Evolutionary conservation across 2,113 vertebrate genomes (phyloP), one percentile per base, ranked within the genome.

Genomic region (Apaloderma vittatum): DNA sequence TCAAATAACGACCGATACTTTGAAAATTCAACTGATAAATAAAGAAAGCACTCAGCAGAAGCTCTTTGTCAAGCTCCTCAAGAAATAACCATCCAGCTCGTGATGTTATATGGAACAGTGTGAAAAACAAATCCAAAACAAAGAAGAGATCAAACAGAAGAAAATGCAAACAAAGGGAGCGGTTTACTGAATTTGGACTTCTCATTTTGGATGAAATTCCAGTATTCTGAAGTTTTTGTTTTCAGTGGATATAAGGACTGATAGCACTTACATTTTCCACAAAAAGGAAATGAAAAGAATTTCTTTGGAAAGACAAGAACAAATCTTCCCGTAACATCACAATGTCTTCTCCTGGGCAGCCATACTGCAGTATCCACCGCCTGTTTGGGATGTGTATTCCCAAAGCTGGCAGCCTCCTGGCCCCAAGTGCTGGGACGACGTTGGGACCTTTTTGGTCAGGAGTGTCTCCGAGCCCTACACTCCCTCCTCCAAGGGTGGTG

Each of bases 391-490:
- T 49, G 4, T 1, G 1, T 8, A 9, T 54, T 77, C 12, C 26
- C n/a, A 37, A 19, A 73, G 14, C 32, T 43, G 32, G 1, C 29
- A 68, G 29, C 15, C 15, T 61, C 26, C 51, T 17, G 5, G 8
- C 7, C 26, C 11, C 30, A 40, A 18, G 23, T 0, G 2, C 21
- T 45, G 11, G 34, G 36, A 75, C 59, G 10, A 51, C 3, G 0
- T 4, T 68, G 16, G 7, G 6, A 4, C 9, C 3, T 27, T 67
- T 61, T 30, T 36, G 15, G 15, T 11, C 20, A 63, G 27, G 22
- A 61, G 4, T 3, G 9, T 17, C n/a, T 9, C 29, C 0, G 1
- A 32, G 20, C 9, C 20, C 13, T 40, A 3, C 1, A 1, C 15
- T 61, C 13, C 8, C 3, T 83, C 8, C n/a, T 55, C 21, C 16